Conservation (phyloP, 2,113 vertebrate genomes). For the Mus pahari region DNA sequence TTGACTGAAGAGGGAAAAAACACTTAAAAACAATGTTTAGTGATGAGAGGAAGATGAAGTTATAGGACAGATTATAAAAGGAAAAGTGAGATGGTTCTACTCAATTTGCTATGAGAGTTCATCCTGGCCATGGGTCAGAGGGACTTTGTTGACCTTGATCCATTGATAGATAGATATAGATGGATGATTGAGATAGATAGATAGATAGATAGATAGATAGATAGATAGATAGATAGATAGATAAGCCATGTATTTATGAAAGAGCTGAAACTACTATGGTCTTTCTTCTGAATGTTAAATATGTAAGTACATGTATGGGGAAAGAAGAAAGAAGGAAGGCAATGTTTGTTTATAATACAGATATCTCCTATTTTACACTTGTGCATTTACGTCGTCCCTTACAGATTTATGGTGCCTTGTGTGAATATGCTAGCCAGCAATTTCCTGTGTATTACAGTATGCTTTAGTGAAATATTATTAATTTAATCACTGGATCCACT, state of each 20-base stretch:
- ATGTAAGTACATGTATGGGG: too few species aligned
- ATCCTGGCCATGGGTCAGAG: not conserved
- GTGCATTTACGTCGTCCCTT: not conserved
- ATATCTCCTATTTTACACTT: not conserved
- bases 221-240: not conserved
- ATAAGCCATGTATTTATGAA: not conserved
- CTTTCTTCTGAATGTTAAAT: not conserved
- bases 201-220: not conserved
- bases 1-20: not conserved
- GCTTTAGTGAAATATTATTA: not conserved
- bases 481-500: not conserved
- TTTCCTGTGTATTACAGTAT: not conserved
- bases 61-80: not conserved
- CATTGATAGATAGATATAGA: not conserved
- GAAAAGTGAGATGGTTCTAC: not conserved
- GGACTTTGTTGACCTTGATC: not conserved
- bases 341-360: fast-evolving
- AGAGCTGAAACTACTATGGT: not conserved
- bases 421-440: not conserved
- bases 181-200: not conserved
- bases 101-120: not conserved
- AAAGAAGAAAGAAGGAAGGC: not conserved
- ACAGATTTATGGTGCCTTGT: not conserved
- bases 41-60: not conserved
- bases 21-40: not conserved